Conservation (phyloP, 2,797 vertebrate species). For the Enteromius fasciolatus region DNA sequence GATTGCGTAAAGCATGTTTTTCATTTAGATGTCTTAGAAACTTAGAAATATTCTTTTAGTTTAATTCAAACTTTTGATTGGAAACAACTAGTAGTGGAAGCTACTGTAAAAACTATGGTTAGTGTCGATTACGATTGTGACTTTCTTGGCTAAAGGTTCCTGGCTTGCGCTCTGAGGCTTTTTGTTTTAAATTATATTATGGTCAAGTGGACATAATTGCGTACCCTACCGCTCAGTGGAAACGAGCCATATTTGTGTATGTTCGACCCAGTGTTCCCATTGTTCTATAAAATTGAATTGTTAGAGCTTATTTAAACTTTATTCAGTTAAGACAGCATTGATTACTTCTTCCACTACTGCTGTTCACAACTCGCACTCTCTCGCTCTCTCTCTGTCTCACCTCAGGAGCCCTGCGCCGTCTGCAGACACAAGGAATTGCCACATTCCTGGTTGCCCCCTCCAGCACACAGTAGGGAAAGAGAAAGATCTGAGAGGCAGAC, state of each 20-base stretch:
- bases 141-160: too few relatives aligned
- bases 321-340: not conserved
- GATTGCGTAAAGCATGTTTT: not conserved
- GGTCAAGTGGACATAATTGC: too few relatives aligned
- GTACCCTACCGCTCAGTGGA: too few relatives aligned
- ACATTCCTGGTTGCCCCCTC: slow-evolving; percentile 42
- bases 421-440: slow-evolving; percentile 42
- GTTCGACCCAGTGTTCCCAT: not conserved
- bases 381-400: not conserved
- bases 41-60: not conserved
- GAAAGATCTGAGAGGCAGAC: slow-evolving; percentile 38
- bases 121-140: too few relatives aligned
- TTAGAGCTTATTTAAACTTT: not conserved
- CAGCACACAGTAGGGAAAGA: slow-evolving; percentile 36
- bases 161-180: too few relatives aligned
- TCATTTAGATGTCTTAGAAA: not conserved
- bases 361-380: slow-evolving; percentile 9
- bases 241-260: not conserved
- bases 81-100: too few relatives aligned
- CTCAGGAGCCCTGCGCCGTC: not conserved
- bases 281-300: not conserved
- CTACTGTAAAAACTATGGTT: too few relatives aligned
- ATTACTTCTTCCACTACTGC: slow-evolving; percentile 10
- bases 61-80: too few relatives aligned
- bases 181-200: too few relatives aligned